Conservation (phyloP, 2,113 vertebrate genomes). For the Nothobranchius furzeri region DNA sequence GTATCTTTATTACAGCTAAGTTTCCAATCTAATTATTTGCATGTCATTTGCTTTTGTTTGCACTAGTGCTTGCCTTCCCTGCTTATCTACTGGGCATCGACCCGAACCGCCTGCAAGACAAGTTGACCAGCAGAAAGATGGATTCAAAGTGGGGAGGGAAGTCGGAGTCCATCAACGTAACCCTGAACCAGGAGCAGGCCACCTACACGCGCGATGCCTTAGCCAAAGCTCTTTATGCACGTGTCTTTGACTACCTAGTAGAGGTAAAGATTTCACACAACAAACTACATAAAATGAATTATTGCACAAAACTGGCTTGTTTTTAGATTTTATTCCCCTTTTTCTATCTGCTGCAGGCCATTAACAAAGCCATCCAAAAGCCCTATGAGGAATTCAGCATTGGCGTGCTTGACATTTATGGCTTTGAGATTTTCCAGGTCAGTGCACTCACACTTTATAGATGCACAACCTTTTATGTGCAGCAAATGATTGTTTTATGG, state of each 20-base stretch:
- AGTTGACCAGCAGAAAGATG: slow-evolving; percentile 95
- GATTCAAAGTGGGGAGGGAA: slow-evolving; percentile 96
- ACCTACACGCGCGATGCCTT: slow-evolving; percentile 92
- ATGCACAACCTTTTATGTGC: not conserved
- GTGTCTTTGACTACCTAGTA: slow-evolving; percentile 94
- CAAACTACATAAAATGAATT: not conserved
- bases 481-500: slow-evolving; percentile 7
- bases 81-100: slow-evolving; percentile 93
- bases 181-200: slow-evolving; percentile 93
- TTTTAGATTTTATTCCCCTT: not conserved
- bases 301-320: not conserved
- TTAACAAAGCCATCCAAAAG: slow-evolving; percentile 95
- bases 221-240: slow-evolving; percentile 91
- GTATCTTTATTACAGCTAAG: not conserved
- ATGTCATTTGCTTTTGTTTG: not conserved
- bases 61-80: slow-evolving; percentile 88
- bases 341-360: slow-evolving; percentile 75
- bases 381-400: slow-evolving; percentile 90
- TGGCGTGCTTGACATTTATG: slow-evolving; percentile 96
- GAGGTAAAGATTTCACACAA: slow-evolving; percentile 79
- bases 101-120: slow-evolving; percentile 86
- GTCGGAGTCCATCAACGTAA: slow-evolving; percentile 91
- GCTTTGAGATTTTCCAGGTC: slow-evolving; percentile 99
- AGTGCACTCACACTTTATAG: not conserved
- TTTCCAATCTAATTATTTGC: not conserved